Conservation (phyloP, 2,797 vertebrate species). For the Mus caroli region DNA sequence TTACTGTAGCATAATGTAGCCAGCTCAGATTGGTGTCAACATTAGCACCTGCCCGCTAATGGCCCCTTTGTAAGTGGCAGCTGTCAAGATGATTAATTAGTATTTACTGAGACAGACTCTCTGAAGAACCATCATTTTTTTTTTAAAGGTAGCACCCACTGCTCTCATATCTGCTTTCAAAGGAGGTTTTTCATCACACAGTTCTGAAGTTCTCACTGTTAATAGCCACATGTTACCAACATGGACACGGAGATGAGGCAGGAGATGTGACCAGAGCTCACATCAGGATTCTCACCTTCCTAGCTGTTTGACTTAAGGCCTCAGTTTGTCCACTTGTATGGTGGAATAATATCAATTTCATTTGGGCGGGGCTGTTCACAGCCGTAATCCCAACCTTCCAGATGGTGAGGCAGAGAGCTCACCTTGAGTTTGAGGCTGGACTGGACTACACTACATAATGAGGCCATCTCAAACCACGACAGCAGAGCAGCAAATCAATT, state of each 20-base stretch:
- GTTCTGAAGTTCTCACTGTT: neutral
- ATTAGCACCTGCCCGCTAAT: slow-evolving; percentile 30
- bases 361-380: neutral
- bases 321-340: slow-evolving; percentile 38
- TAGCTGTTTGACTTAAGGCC: neutral
- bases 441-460: neutral
- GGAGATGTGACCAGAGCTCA: neutral
- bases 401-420: neutral
- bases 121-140: neutral
- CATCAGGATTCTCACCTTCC: neutral
- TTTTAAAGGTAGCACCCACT: neutral
- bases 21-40: neutral
- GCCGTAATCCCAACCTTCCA: neutral
- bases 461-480: neutral
- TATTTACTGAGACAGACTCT: slow-evolving; percentile 50
- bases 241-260: neutral
- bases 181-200: slow-evolving; percentile 22
- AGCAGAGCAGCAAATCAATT: neutral
- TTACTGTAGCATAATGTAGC: neutral
- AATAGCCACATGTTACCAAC: neutral
- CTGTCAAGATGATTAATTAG: slow-evolving; percentile 36
- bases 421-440: neutral
- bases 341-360: neutral
- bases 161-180: neutral
- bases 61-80: slow-evolving; percentile 46